Conservation (phyloP, 2,888 invertebrate species). For the Merodon equestris region DNA sequence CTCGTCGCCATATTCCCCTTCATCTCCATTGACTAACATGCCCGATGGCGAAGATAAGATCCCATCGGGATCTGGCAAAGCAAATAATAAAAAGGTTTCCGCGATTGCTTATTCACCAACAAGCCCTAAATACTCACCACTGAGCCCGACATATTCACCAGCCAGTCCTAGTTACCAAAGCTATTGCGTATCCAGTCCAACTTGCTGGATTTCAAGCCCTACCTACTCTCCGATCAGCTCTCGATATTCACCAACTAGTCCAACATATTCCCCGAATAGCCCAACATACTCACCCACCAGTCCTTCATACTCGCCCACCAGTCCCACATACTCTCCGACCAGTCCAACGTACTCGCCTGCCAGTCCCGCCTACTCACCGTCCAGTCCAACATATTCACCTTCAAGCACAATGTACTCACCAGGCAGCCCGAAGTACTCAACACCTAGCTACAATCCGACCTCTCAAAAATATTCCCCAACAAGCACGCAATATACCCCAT, state of each 20-base stretch:
- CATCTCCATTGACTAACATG: constrained; percentile 83
- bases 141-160: constrained; percentile 84
- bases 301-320: constrained; percentile 83
- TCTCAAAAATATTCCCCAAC: constrained; percentile 85
- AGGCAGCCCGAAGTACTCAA: constrained; percentile 85
- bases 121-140: constrained; percentile 80
- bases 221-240: constrained; percentile 82
- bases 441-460: constrained; percentile 82
- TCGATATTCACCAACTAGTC: constrained; percentile 82
- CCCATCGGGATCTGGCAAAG: not conserved
- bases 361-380: constrained; percentile 86
- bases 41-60: constrained; percentile 77
- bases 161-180: constrained; percentile 85
- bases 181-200: no score
- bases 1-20: constrained; percentile 37
- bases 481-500: constrained; percentile 85
- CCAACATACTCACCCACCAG: constrained; percentile 87
- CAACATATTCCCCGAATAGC: constrained; percentile 81
- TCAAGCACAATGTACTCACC: constrained; percentile 85
- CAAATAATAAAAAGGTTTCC: constrained; percentile 13
- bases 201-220: constrained; percentile 86
- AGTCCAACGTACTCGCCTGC: constrained; percentile 88
- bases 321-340: constrained; percentile 86
- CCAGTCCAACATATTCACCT: constrained; percentile 85
- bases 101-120: constrained; percentile 81